Base-by-base conservation (phyloP, 2,113 vertebrate species). In the Fukomys damarensis region DNA sequence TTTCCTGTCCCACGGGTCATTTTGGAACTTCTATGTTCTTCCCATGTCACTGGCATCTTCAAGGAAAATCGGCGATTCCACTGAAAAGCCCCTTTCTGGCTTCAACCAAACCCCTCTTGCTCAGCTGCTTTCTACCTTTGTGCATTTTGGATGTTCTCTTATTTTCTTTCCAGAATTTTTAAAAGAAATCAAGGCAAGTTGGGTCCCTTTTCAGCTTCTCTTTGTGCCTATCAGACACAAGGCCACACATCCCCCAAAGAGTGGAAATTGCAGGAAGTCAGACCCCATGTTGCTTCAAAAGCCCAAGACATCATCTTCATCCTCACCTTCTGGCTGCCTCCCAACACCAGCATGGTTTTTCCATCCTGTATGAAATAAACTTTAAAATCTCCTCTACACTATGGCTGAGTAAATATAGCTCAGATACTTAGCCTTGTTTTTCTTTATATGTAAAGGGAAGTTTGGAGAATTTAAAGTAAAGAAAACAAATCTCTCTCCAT, bases 401-500 rank as follows among this genome's bases (percentile, higher is more conserved):
- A 59, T 3, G 28, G 20, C 52, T 77, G 43, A 54, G 54, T 22
- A 91, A 92, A 84, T 84, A 82, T 16, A 96, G 56, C 66, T 96
- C 54, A 88, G 22, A 59, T 41, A 38, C 61, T 85, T 84, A 81
- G 80, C 1, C 66, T 81, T 49, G 10, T 6, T 80, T 91, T 91
- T 79, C 49, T 93, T 92, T 68, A 30, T 46, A 92, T 28, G 43
- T 61, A 95, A 63, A 63, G 41, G 30, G 77, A 94, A 85, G 61
- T 82, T 86, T 92, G n/a, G n/a, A 19, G 46, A 70, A 79, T 82
- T 92, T 59, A 76, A 88, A 90, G 89, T 77, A 72, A 96, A 79
- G n/a, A 59, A 95, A 93, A 93, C 38, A 72, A 85, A 59, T 59
- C 85, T 89, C 86, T 84, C 46, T 90, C 77, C 86, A 90, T 96